Percentiles rank a stretch among this genome's conserved stretches.
Evolutionary conservation across 2,113 vertebrate species (phyloP).

Genomic region (Lycaon pictus): DNA sequence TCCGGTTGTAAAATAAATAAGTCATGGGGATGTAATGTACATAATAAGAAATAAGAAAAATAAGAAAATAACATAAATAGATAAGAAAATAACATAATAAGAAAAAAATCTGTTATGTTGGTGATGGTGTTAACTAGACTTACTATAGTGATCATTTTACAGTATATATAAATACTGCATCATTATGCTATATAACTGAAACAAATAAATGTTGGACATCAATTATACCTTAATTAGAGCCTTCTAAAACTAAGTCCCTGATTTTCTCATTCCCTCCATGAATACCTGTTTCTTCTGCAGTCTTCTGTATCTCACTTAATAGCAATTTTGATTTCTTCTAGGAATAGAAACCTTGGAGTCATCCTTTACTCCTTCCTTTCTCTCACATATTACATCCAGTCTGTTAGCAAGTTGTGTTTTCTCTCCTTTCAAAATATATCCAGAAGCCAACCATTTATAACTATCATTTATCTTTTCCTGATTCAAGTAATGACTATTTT

Average conservation of each 20-base stretch:
- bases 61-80: too few relatives aligned
- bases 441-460: conserved; percentile 30
- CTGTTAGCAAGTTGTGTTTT: conserved; percentile 2
- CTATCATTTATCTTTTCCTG: neutral
- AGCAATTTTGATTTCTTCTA: neutral
- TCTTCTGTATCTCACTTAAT: neutral
- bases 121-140: neutral
- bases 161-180: neutral
- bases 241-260: neutral
- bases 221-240: neutral
- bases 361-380: neutral
- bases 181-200: neutral
- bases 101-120: neutral
- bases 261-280: neutral
- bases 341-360: neutral
- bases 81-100: too few relatives aligned
- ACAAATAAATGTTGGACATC: neutral
- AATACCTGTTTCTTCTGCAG: neutral
- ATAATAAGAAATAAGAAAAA: neutral
- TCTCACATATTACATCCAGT: neutral
- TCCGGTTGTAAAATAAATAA: neutral
- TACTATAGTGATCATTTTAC: neutral
- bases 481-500: neutral
- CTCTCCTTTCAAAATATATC: conserved; percentile 23
- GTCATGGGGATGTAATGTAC: neutral